phyloP scores from a whole-genome alignment of 2,113 vertebrate genomes.

The Calyptomena viridis region DNA sequence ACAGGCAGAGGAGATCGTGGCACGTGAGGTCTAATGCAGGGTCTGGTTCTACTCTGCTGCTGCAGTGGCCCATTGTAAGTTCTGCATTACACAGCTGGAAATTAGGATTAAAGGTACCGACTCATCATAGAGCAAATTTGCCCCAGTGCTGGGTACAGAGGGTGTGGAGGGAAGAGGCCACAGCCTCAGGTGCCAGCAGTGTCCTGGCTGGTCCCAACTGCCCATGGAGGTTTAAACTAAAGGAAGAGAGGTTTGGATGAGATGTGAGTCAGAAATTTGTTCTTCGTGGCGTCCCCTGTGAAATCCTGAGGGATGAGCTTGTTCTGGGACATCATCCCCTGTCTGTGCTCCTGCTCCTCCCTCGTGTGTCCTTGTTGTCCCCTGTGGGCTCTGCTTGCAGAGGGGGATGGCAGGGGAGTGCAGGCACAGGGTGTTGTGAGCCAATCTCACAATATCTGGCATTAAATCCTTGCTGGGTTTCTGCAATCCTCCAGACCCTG shows the following conservation, averaged over 20 bases:
- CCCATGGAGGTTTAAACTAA: not conserved
- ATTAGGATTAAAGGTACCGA: too few species aligned
- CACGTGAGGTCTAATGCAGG: too few species aligned
- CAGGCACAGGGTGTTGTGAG: accelerated
- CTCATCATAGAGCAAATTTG: too few species aligned
- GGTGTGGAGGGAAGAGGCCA: too few species aligned
- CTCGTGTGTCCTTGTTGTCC: not conserved
- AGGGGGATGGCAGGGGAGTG: not conserved
- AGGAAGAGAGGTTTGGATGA: not conserved
- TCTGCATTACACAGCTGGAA: not conserved
- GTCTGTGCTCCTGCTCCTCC: not conserved
- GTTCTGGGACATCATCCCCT: not conserved
- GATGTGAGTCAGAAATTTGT: not conserved
- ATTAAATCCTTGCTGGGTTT: not conserved
- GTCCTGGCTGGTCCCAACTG: not conserved
- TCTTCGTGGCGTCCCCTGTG: not conserved
- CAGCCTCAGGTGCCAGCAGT: too few species aligned
- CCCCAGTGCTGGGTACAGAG: accelerated
- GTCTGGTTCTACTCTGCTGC: not conserved
- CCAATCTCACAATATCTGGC: accelerated
- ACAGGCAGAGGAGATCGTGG: too few species aligned
- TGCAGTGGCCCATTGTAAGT: not conserved
- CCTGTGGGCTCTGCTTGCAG: not conserved
- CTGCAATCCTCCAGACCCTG: not conserved
- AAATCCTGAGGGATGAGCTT: not conserved